These are phyloP conservation scores for Sphinx pinastri DNA, from an alignment of 2,888 invertebrate species.

Conservation along the genomic window DNA sequence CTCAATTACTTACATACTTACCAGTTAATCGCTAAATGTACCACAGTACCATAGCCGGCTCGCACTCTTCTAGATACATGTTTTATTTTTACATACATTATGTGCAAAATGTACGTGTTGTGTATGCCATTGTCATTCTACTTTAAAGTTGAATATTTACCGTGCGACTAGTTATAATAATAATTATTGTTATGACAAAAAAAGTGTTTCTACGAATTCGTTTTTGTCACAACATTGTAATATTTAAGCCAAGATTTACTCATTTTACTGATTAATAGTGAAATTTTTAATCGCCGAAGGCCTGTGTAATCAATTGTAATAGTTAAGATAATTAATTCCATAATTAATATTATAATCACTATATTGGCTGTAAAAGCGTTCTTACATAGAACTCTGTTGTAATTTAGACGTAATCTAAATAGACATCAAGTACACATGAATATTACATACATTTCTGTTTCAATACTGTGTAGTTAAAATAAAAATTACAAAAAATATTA, in stretches of 20 bases:
- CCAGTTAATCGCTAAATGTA: not conserved
- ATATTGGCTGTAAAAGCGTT: not conserved
- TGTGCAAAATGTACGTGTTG: not conserved
- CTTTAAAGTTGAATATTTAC: constrained; percentile 8
- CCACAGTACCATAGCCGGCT: not conserved
- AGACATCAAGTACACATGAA: constrained; percentile 35
- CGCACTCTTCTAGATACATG: not conserved
- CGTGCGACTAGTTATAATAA: not conserved
- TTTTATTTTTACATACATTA: not conserved
- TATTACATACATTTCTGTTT: constrained; percentile 36
- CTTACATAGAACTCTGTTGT: constrained; percentile 24
- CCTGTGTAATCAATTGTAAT: constrained; percentile 28
- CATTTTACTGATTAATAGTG: constrained; percentile 13
- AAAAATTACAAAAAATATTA: constrained; percentile 38
- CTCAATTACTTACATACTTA: not conserved
- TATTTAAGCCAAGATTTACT: not conserved
- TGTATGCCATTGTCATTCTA: not conserved
- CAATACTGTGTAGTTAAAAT: constrained; percentile 41
- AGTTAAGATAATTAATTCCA: constrained; percentile 17
- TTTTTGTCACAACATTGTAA: constrained; percentile 12
- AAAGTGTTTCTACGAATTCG: not conserved
- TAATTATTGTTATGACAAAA: not conserved
- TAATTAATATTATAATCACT: constrained; percentile 4
- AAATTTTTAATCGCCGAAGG: constrained; percentile 13
- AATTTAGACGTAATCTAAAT: constrained; percentile 35